Evolutionary conservation across 2,888 invertebrate genomes (phyloP).

Genomic region (Ptychoptera contaminata): DNA sequence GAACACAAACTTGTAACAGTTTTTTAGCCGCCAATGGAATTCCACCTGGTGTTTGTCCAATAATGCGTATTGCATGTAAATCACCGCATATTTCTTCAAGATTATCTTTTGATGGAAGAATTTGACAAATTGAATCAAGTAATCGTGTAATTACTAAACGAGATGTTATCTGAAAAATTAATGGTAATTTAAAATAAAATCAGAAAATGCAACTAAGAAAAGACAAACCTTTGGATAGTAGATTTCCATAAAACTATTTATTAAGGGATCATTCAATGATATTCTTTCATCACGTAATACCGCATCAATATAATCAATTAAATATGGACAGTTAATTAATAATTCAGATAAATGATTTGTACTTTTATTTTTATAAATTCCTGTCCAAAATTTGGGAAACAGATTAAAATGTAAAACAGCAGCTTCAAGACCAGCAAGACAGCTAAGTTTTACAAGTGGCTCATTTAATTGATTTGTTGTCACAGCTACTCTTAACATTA

Average conservation of each 20-base stretch:
- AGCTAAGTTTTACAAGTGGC: conserved; percentile 69
- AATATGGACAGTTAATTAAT: conserved; percentile 64
- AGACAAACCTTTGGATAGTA: conserved; percentile 70
- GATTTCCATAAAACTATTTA: conserved; percentile 74
- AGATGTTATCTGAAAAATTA: conserved; percentile 20
- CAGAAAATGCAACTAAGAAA: too few relatives aligned
- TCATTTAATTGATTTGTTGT: conserved; percentile 77
- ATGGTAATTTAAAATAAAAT: conserved; percentile 1
- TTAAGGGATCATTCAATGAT: conserved; percentile 67
- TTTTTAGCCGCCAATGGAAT: conserved; percentile 28
- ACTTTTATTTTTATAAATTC: conserved; percentile 49
- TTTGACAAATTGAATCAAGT: conserved; percentile 29
- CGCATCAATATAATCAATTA: conserved; percentile 83
- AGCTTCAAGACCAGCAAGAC: conserved; percentile 81
- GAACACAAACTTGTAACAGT: conserved; percentile 25
- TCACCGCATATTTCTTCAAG: conserved; percentile 30
- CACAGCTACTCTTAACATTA: conserved; percentile 70
- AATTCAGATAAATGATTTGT: conserved; percentile 39
- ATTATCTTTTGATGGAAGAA: conserved; percentile 29
- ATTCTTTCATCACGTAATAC: conserved; percentile 74
- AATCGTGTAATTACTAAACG: conserved; percentile 28
- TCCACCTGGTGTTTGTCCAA: conserved; percentile 26
- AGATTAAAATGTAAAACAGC: conserved; percentile 74
- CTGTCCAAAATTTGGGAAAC: conserved; percentile 86
- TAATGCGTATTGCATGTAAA: conserved; percentile 30